Base-by-base conservation (phyloP, 2,888 invertebrate genomes). In the Dryobotodes eremita region DNA sequence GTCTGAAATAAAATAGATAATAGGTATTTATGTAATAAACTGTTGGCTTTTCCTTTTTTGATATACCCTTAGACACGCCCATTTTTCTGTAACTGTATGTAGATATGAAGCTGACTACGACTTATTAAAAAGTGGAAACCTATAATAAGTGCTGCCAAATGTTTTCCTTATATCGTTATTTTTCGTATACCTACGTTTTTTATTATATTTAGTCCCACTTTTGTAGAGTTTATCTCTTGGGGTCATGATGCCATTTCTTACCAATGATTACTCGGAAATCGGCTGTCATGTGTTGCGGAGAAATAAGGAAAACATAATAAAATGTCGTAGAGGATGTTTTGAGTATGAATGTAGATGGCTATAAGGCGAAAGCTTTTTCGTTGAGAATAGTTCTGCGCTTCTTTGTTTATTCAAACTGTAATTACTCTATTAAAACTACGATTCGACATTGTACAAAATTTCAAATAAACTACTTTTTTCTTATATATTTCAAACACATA, bases 1-100 rank as follows among this genome's bases (percentile, higher is more conserved):
- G 85, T 96, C 96, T 96, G 90, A 64, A 92, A 92, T 73, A 0
- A 74, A 68, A 61, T 61, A 77, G 2, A 5, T 42, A 13, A 36
- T 20, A 36, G 31, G 31, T n/a, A 64, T 53, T 65, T 23, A 75
- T 26, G 7, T 42, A 26, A 50, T 23, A 48, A 55, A 42, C n/a
- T 50, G 23, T 65, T 75, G 57, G 42, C 65, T 26, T 50, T 66
- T 65, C 48, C 42, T 55, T 36, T 36, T 11, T 75, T 64, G 13
- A n/a, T 31, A 31, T 64, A 50, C 46, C 17, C 61, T 73, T 62
- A 62, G 42, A 48, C 15, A 26, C n/a, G 26, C 17, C 17, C 13
- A 73, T 73, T 53, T 62, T 74, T 31, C 50, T 26, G 61, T 42
- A 53, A 62, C 36, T 75, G 0, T 36, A 50, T 20, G 20, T 48